A percentile compares a stretch with the other conserved stretches of the same genome.
These are phyloP conservation scores for Psococerastis gibbosa DNA, from an alignment of 2,888 invertebrate genomes.

Conservation along the genomic window DNA sequence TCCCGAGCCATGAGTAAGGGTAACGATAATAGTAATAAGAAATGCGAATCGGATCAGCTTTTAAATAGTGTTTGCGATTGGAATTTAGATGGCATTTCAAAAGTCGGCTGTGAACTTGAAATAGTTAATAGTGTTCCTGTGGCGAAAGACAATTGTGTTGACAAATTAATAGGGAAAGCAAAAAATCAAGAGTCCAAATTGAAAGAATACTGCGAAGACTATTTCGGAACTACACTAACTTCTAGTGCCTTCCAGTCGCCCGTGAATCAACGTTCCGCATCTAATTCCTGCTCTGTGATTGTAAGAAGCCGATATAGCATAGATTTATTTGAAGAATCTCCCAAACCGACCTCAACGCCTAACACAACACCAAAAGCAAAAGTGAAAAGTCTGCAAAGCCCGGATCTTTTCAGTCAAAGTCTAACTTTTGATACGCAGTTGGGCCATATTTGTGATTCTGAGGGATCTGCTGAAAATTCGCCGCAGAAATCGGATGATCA, in stretches of 20 bases:
- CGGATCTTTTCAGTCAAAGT: slow-evolving; percentile 38
- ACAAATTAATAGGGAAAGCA: too few species aligned
- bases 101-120: too few species aligned
- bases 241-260: background rate
- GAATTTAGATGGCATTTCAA: too few species aligned
- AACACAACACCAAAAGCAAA: slow-evolving; percentile 13
- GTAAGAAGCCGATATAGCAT: slow-evolving; percentile 8
- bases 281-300: background rate
- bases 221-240: background rate
- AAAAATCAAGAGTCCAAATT: too few species aligned
- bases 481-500: slow-evolving; percentile 4
- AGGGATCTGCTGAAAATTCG: background rate
- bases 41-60: too few species aligned
- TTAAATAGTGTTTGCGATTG: too few species aligned
- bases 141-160: too few species aligned
- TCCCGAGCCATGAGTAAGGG: too few species aligned
- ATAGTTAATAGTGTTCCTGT: too few species aligned
- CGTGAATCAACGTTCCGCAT: background rate
- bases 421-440: slow-evolving; percentile 32
- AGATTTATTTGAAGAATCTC: slow-evolving; percentile 13
- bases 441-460: slow-evolving; percentile 27
- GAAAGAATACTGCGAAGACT: too few species aligned
- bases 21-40: too few species aligned
- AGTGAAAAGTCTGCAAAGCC: slow-evolving; percentile 25
- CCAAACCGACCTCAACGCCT: background rate